Base-by-base conservation (phyloP, 2,888 invertebrate species). In the Agrochola macilenta region DNA sequence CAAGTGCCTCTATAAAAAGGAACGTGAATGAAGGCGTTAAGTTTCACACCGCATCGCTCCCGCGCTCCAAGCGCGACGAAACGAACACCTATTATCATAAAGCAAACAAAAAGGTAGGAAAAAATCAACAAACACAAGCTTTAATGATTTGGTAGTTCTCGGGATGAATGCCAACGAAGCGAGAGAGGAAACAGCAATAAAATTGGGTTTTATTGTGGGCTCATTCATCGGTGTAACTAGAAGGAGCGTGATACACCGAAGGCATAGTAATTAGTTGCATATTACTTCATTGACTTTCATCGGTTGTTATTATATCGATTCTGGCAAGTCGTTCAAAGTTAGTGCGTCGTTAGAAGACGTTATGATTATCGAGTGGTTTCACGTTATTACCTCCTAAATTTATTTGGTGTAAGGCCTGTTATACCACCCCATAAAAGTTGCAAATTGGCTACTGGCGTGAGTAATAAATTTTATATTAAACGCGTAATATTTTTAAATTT, bases 41-140 rank as follows among this genome's bases (percentile, higher is more conserved):
- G 94, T 96, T 96, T 96, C 96, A 96, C 96, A 96, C 96, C 93
- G 89, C 91, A 93, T 94, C 94, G 93, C 94, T 94, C 93, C 94
- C 92, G 95, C 91, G 90, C 88, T 91, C 91, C 83, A 89, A 89
- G 90, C 92, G 92, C 93, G 92, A 92, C 93, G 93, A 95, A 95
- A 94, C 95, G 93, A 95, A 96, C 95, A 94, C 96, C 95, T 95
- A 96, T 96, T 96, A 96, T 96, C 96, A 96, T 96, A 96, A 95
- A 95, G 93, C 95, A 96, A 96, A 96, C 95, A 96, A 95, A 94
- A 93, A 94, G 86, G 91, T 91, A 91, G 85, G 92, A 95, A 95
- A 95, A 95, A 95, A 94, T 93, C 94, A 95, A 96, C 95, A 95
- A 95, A 95, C 93, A 95, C 92, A 92, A 92, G 92, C 91, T 93